Conservation (phyloP, 2,797 vertebrate genomes). For the Gallinago solitaria region DNA sequence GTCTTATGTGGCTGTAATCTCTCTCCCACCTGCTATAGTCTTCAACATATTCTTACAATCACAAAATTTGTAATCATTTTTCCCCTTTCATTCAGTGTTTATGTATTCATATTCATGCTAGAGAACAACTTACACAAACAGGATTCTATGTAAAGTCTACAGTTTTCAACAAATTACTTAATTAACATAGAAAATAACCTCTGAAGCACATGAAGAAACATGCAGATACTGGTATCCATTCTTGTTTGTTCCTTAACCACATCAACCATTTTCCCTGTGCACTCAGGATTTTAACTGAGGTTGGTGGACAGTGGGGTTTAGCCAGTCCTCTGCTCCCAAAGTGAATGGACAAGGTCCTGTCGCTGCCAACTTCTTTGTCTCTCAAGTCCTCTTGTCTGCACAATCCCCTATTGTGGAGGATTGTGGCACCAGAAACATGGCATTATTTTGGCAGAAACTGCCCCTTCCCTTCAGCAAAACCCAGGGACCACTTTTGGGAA, state of each 20-base stretch:
- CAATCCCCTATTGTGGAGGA: neutral
- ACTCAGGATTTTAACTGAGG: neutral
- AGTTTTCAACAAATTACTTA: neutral
- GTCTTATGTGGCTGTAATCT: neutral
- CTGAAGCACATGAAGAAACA: neutral
- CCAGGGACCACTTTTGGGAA: neutral
- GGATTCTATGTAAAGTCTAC: neutral
- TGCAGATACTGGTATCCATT: fast-evolving
- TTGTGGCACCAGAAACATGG: neutral
- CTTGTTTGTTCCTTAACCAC: neutral
- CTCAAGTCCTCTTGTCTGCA: neutral
- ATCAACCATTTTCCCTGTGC: neutral
- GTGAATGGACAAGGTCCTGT: neutral
- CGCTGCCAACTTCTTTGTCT: neutral
- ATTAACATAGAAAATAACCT: neutral
- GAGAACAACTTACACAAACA: neutral
- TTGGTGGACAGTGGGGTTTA: neutral
- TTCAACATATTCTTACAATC: neutral
- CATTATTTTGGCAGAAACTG: neutral
- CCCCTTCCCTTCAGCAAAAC: neutral
- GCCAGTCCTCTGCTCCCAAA: neutral
- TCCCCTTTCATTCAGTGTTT: neutral
- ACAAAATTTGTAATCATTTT: neutral
- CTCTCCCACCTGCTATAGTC: neutral
- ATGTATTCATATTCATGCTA: neutral